phyloP scores from a whole-genome alignment of 2,888 invertebrate species.

The Sipunculus nudus region DNA sequence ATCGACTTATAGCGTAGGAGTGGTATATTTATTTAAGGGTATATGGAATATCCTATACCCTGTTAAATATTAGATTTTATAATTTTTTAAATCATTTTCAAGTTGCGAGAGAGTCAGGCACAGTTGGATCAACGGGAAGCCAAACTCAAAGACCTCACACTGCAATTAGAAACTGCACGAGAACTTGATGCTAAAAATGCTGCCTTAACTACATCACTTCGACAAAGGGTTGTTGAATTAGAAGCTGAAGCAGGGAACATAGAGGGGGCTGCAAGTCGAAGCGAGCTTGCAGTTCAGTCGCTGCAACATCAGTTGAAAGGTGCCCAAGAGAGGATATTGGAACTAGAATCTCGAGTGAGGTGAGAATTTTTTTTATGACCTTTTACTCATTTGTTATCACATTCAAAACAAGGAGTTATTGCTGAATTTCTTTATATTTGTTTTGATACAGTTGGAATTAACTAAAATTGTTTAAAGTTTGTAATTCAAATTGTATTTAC shows the following conservation, averaged over 20 bases:
- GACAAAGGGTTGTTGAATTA: constrained; percentile 53
- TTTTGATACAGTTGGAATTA: no score
- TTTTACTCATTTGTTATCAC: not conserved
- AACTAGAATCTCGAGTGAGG: constrained; percentile 62
- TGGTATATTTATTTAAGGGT: no score
- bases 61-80: no score
- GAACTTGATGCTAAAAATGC: constrained; percentile 56
- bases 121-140: constrained; percentile 60
- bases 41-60: no score
- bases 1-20: not conserved
- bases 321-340: constrained; percentile 56
- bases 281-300: constrained; percentile 57
- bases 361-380: constrained; percentile 34
- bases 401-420: not conserved
- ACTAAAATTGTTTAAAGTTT: no score
- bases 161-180: constrained; percentile 51
- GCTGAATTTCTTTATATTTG: no score
- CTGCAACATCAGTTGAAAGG: constrained; percentile 60
- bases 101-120: constrained; percentile 53
- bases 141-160: constrained; percentile 55
- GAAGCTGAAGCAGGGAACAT: constrained; percentile 50
- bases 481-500: no score
- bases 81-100: constrained; percentile 10
- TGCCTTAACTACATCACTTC: constrained; percentile 48
- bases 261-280: constrained; percentile 58